Base-by-base conservation (phyloP, 1,140 invertebrate genomes). In the Sycophaga agraensis region DNA sequence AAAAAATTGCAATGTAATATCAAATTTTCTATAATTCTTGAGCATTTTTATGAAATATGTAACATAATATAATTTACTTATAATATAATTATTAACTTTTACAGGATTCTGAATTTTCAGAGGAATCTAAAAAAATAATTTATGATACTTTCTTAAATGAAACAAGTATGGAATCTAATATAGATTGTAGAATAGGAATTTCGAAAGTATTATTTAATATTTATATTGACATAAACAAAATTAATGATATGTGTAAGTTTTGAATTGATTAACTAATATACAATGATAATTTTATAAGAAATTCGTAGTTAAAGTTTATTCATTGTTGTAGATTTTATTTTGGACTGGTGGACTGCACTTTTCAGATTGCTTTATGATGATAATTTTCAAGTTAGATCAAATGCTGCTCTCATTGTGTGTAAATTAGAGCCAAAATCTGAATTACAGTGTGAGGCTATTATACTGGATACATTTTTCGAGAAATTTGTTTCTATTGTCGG, bases 261-360 rank as follows among this genome's bases (percentile, higher is more conserved):
- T 40, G 21, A 11, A 11, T 34, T 50, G n/a, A n/a, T n/a, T n/a
- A n/a, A n/a, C n/a, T n/a, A n/a, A n/a, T n/a, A n/a, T n/a, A n/a
- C 8, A n/a, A 4, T 37, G 35, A 2, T 5, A 37, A 5, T 37
- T 2, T 5, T n/a, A n/a, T n/a, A n/a, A n/a, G n/a, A n/a, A n/a
- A n/a, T n/a, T n/a, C n/a, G n/a, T n/a, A n/a, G n/a, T n/a, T n/a
- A n/a, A n/a, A n/a, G n/a, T n/a, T n/a, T n/a, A n/a, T n/a, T n/a
- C 17, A 58, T 37, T 35, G n/a, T 28, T 56, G 21, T 28, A 66
- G 70, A 57, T 63, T 43, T 49, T 39, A 45, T 37, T 35, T 66
- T 75, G 26, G 16, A 73, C 26, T 78, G 75, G 76, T 78, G 76
- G 76, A 77, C 75, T n/a, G 68, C 66, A 1, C 19, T 75, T 4